Percentiles rank a stretch among this genome's conserved stretches.
phyloP scores from a whole-genome alignment of 2,797 vertebrate genomes.

The Anableps anableps region DNA sequence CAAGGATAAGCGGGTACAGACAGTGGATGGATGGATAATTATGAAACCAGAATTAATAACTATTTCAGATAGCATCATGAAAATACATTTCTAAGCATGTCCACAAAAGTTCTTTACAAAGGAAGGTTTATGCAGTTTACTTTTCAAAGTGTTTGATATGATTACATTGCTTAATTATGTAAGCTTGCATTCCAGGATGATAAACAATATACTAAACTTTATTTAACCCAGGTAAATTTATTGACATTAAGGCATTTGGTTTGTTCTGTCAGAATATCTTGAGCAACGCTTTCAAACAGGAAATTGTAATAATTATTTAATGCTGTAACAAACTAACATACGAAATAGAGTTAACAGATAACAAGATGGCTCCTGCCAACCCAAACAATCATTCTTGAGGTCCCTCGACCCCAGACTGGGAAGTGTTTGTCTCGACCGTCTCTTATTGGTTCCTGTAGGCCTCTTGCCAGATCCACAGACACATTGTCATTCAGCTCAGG shows the following conservation, averaged over 20 bases:
- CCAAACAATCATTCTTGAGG: conserved; percentile 53
- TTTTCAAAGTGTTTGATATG: background rate
- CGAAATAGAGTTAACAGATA: conserved; percentile 28
- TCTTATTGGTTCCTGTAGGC: conserved; percentile 69
- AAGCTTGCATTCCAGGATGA: background rate
- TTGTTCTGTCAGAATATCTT: background rate
- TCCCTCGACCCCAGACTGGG: conserved; percentile 52
- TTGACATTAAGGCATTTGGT: too few species aligned
- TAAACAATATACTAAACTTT: background rate
- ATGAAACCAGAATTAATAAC: background rate
- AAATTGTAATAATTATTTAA: conserved; percentile 16
- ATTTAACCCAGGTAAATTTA: background rate
- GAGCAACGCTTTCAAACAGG: conserved; percentile 1
- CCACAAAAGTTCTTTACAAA: background rate
- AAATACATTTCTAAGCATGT: background rate
- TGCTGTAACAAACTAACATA: conserved; percentile 28
- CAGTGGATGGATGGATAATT: too few species aligned
- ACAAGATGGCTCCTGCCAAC: conserved; percentile 49
- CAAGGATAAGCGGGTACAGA: too few species aligned
- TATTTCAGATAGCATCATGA: too few species aligned
- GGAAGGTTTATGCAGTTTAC: background rate
- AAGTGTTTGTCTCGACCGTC: conserved; percentile 68
- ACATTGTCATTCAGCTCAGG: conserved; percentile 80
- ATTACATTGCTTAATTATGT: background rate
- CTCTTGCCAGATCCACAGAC: conserved; percentile 65